Percentiles rank a stretch among this genome's conserved stretches.
Evolutionary conservation across 1,140 invertebrate species (phyloP).

Genomic region (Saxidomus purpurata): DNA sequence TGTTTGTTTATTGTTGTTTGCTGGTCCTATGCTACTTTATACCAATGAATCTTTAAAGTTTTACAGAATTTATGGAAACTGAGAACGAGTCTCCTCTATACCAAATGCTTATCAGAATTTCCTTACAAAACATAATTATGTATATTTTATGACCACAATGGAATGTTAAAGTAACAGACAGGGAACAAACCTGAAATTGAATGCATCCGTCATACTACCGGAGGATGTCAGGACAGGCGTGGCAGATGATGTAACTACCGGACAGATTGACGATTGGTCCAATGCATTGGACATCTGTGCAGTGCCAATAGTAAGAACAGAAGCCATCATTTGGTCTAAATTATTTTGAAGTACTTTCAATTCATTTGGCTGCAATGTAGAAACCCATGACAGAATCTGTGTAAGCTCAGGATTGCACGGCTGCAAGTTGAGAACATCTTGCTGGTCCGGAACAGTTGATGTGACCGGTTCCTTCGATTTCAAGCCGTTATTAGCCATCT

Average conservation of each 20-base stretch:
- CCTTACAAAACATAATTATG: too few relatives aligned
- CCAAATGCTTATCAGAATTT: too few relatives aligned
- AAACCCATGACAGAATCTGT: background rate
- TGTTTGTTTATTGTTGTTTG: too few relatives aligned
- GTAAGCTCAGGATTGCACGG: background rate
- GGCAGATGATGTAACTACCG: background rate
- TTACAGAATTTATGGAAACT: too few relatives aligned
- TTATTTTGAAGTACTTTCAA: background rate
- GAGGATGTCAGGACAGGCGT: background rate
- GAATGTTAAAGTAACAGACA: too few relatives aligned
- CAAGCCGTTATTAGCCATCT: background rate
- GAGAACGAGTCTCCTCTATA: too few relatives aligned
- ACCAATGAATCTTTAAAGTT: too few relatives aligned
- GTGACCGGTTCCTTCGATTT: background rate
- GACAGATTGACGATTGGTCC: background rate
- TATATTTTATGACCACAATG: too few relatives aligned
- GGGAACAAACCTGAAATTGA: constrained; percentile 33
- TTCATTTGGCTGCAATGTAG: background rate
- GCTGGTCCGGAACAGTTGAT: background rate
- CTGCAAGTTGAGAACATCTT: background rate
- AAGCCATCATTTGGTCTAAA: background rate
- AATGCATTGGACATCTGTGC: background rate
- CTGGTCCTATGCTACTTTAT: too few relatives aligned
- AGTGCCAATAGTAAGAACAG: background rate
- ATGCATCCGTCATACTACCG: constrained; percentile 20